Percentiles rank a stretch among this genome's conserved stretches.
Evolutionary conservation across 2,113 vertebrate genomes (phyloP).

Genomic region (Mystacornis crossleyi): DNA sequence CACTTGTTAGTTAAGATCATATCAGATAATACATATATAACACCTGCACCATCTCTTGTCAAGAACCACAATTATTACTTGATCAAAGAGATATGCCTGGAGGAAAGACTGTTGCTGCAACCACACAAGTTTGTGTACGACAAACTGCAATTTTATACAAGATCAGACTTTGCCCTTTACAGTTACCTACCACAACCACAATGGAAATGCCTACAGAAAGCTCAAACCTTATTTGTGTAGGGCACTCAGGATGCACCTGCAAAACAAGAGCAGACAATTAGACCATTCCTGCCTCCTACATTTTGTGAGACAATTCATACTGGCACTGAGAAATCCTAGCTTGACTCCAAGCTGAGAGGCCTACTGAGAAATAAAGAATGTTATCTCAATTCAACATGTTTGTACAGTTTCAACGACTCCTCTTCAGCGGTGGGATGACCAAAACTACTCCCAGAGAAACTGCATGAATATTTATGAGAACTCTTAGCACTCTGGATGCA

Average conservation of each 20-base stretch:
- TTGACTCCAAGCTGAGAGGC: neutral
- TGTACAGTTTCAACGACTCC: neutral
- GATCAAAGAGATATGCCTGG: neutral
- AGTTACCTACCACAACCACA: neutral
- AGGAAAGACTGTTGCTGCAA: neutral
- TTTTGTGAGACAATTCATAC: neutral
- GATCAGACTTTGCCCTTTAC: neutral
- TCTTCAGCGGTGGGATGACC: neutral
- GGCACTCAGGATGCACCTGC: neutral
- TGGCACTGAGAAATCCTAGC: neutral
- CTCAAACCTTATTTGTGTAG: neutral
- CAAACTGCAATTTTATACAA: neutral
- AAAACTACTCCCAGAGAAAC: neutral
- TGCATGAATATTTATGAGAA: neutral
- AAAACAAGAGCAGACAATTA: neutral
- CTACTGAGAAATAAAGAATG: neutral
- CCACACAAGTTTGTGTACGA: neutral
- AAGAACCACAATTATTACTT: neutral
- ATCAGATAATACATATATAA: neutral
- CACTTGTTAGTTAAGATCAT: neutral
- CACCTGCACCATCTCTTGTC: neutral
- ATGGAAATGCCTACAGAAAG: neutral
- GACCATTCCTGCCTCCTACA: neutral
- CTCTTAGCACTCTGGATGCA: neutral
- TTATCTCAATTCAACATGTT: neutral